Evolutionary conservation across 2,113 vertebrate species (phyloP), one percentile per base, ranked within the genome.

Genomic region (Bubalus kerabau): DNA sequence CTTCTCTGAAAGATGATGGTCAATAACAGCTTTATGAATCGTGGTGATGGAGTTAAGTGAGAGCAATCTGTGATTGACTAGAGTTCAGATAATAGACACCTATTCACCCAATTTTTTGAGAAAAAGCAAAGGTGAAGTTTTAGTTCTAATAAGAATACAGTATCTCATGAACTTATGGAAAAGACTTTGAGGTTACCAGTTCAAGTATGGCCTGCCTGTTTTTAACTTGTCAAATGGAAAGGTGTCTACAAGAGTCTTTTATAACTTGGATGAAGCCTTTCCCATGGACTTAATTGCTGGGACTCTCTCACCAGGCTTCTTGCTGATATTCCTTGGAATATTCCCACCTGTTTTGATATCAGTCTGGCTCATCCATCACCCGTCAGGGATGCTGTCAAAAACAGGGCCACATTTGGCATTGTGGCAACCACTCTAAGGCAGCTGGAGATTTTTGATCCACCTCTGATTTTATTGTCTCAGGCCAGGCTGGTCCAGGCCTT

Each of bases 321-420:
- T 97, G 84, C 93, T 96, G 97, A 93, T 91, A 97, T 97, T 95
- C 74, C 89, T 87, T 94, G 24, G 95, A 97, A 94, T 96, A 91
- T 96, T 82, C 78, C 60, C 94, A 97, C 95, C 96, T 96, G 94
- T 94, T 94, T 59, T 59, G 82, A 93, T 90, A 74, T 91, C 94
- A 96, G 90, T 52, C 48, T 92, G 83, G 86, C 64, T 96, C 96
- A 97, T 92, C 93, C 48, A 87, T 97, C 64, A 97, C 52, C 78
- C 71, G n/a, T 84, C 40, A 80, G 78, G 89, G 64, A 80, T 64
- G 80, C 54, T 94, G 86, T 91, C 7, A 0, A 50, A 88, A 80
- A 90, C 56, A 91, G 24, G 88, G 94, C 48, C 60, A 48, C 94
- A n/a, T 90, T 97, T 78, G 21, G 62, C 48, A 40, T 52, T 9